These are phyloP conservation scores for Sicus ferrugineus DNA, from an alignment of 2,888 invertebrate genomes.

Conservation along the genomic window DNA sequence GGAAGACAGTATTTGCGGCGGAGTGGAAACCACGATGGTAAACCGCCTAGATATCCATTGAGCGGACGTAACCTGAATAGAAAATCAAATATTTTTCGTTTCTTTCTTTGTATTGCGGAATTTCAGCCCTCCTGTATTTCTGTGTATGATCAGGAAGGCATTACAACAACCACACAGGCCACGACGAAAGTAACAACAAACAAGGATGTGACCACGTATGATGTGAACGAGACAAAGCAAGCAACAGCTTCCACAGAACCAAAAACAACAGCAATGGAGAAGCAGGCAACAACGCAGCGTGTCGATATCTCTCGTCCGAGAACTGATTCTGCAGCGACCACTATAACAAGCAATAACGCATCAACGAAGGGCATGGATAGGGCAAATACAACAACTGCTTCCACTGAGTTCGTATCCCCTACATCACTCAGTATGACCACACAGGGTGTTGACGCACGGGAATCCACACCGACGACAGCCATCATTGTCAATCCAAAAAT, in stretches of 20 bases:
- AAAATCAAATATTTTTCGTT: not conserved
- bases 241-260: too few species aligned
- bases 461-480: not conserved
- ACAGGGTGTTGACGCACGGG: not conserved
- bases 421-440: not conserved
- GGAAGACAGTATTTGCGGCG: not conserved
- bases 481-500: not conserved
- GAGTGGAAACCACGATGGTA: not conserved
- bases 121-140: conserved; percentile 9
- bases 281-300: too few species aligned
- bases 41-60: too few species aligned
- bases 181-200: not conserved
- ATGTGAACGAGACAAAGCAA: not conserved
- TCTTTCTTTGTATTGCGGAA: not conserved
- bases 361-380: not conserved
- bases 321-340: not conserved
- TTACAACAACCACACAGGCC: not conserved
- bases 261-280: not conserved
- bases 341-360: not conserved
- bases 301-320: too few species aligned
- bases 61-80: not conserved
- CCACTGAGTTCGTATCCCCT: not conserved
- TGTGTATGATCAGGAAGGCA: not conserved
- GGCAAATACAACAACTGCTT: not conserved
- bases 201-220: not conserved